Percentiles rank a stretch among this genome's conserved stretches.
These are phyloP conservation scores for Tragelaphus buxtoni DNA, from an alignment of 2,113 vertebrate genomes.

Conservation along the genomic window DNA sequence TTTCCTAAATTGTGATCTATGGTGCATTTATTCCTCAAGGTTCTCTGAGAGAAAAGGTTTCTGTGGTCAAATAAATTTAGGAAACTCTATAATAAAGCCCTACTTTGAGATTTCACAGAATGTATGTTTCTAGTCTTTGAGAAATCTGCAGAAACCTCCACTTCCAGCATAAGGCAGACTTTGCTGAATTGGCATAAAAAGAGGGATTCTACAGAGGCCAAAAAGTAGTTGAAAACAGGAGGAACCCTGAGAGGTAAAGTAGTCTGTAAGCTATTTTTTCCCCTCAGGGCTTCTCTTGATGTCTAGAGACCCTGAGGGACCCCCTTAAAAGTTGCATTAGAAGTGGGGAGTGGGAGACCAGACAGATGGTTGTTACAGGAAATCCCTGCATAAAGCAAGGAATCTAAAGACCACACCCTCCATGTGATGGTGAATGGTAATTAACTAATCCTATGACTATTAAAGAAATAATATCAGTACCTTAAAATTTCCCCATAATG, in stretches of 20 bases:
- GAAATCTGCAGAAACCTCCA: conserved; percentile 35
- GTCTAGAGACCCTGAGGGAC: neutral
- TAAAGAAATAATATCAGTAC: neutral
- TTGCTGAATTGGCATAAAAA: conserved; percentile 34
- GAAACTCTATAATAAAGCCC: neutral
- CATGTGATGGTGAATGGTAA: neutral
- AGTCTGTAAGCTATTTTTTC: neutral
- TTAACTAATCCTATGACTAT: neutral
- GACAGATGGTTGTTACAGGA: neutral
- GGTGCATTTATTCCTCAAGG: neutral
- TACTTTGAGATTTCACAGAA: conserved; percentile 1
- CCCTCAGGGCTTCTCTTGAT: neutral
- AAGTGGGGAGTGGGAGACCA: neutral
- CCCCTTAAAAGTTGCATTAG: neutral
- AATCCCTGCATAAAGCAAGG: neutral
- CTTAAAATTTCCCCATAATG: neutral
- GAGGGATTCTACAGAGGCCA: conserved; percentile 11
- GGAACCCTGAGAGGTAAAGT: neutral
- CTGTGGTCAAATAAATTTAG: conserved; percentile 40
- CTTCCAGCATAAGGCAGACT: neutral
- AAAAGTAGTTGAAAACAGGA: conserved; percentile 16
- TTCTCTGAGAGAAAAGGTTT: conserved; percentile 18
- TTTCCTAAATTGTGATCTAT: conserved; percentile 31
- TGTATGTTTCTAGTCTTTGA: neutral
- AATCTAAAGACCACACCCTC: neutral